phyloP scores from a whole-genome alignment of 2,113 vertebrate species.

The Polypterus senegalus region DNA sequence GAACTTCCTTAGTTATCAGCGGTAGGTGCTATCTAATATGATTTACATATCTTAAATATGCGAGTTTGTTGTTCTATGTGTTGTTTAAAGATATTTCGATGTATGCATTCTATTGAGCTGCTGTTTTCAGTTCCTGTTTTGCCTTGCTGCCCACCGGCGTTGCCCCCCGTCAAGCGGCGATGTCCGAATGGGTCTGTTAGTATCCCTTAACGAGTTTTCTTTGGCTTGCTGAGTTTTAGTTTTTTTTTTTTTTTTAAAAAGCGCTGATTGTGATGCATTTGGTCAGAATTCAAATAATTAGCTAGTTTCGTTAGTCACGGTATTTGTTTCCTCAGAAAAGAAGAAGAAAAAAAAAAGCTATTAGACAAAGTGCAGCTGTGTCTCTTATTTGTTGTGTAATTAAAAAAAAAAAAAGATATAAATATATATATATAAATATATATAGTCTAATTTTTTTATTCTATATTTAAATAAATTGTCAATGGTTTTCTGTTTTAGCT shows the following conservation, averaged over 20 bases:
- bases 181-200: slow-evolving; percentile 37
- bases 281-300: slow-evolving; percentile 97
- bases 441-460: slow-evolving; percentile 96
- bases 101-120: slow-evolving; percentile 94
- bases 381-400: slow-evolving; percentile 97
- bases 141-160: slow-evolving; percentile 45
- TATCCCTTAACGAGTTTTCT: slow-evolving; percentile 82
- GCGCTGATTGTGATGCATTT: slow-evolving; percentile 95
- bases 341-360: slow-evolving; percentile 65
- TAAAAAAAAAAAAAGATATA: slow-evolving; percentile 67
- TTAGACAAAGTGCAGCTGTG: slow-evolving; percentile 68
- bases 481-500: slow-evolving; percentile 95
- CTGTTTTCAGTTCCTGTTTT: slow-evolving; percentile 56
- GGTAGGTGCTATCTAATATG: slow-evolving; percentile 98
- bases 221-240: slow-evolving; percentile 71
- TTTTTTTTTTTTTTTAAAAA: slow-evolving; percentile 57
- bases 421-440: slow-evolving; percentile 97
- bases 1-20: slow-evolving; percentile 98
- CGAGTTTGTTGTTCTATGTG: slow-evolving; percentile 92
- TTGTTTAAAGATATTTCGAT: slow-evolving; percentile 82
- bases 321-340: slow-evolving; percentile 95
- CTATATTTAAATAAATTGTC: slow-evolving; percentile 98
- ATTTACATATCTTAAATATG: slow-evolving; percentile 99
- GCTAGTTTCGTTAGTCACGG: slow-evolving; percentile 99
- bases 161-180: no score